Percentiles rank a stretch among this genome's conserved stretches.
Conservation (phyloP, 2,888 invertebrate genomes). For the Hetaerina titia region DNA sequence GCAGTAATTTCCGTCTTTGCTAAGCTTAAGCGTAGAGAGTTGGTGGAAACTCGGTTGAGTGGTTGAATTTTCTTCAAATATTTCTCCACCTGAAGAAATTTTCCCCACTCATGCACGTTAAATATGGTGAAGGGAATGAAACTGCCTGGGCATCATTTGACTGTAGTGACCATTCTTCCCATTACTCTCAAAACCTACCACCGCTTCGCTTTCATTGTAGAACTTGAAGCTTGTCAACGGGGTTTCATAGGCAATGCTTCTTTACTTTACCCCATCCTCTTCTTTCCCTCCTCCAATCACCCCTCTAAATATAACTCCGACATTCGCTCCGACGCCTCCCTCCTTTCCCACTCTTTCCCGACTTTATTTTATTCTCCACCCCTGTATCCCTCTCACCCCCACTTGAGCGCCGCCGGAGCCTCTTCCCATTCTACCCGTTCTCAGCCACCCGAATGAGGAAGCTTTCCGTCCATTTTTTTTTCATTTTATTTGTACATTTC, state of each 20-base stretch:
- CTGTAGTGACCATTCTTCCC: no score
- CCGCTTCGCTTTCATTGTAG: background rate
- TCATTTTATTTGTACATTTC: background rate
- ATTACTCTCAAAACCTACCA: background rate
- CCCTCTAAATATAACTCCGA: background rate
- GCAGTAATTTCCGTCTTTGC: no score
- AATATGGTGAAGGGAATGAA: no score
- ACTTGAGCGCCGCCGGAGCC: no score
- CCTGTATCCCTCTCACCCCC: background rate
- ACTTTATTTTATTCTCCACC: background rate
- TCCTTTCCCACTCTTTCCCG: background rate
- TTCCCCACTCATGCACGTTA: no score
- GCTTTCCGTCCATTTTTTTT: background rate
- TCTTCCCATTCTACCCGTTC: background rate
- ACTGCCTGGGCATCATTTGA: no score
- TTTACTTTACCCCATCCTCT: background rate
- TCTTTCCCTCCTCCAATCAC: background rate
- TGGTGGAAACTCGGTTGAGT: no score
- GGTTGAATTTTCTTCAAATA: no score
- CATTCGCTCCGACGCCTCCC: constrained; percentile 35
- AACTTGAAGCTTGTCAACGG: background rate
- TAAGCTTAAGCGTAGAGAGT: no score
- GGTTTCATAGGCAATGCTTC: background rate
- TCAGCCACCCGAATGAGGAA: background rate
- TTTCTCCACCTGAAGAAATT: no score